Evolutionary conservation across 2,113 vertebrate genomes (phyloP), one percentile per base, ranked within the genome.

Genomic region (Corynorhinus townsendii): DNA sequence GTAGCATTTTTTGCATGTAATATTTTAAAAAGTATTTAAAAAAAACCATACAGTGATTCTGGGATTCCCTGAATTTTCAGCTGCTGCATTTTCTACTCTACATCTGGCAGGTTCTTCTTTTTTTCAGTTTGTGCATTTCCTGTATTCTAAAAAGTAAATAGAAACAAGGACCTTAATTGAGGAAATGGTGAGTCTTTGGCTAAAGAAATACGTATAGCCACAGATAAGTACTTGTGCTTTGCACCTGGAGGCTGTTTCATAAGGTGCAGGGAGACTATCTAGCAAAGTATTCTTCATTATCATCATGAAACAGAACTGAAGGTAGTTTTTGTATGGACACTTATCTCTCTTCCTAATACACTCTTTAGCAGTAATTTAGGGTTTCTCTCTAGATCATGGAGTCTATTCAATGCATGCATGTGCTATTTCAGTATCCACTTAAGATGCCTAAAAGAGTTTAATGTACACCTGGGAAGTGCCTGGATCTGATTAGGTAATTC

Each of bases 131-230:
- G 80, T 95, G 73, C 86, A 97, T 93, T 97, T 97, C 94, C 84
- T 94, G 56, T 94, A 89, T 96, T 97, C 95, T 98, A 96, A 96
- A 97, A 93, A 97, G 82, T 95, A 97, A 95, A 97, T 92, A 96
- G 80, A 97, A 96, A 95, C 45, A 95, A 95, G 71, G 81, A 83
- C 20, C 79, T 97, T 95, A 97, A 92, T 4, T 90, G 83, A 95
- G n/a, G 72, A 81, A 90, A 94, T 87, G 28, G 49, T 84, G 54
- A 81, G 52, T 94, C 93, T 95, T 94, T 95, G 71, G 72, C 88
- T 90, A 91, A 95, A 89, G 76, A 94, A 85, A 94, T 86, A 54
- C 19, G 2, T 7, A 86, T 4, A 93, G 69, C 35, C 49, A 95
- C 26, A 96, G 75, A 59, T 66, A 95, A 95, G 80, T 82, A 86